phyloP scores from a whole-genome alignment of 1,140 invertebrate genomes.

The Heliothis subflexa region DNA sequence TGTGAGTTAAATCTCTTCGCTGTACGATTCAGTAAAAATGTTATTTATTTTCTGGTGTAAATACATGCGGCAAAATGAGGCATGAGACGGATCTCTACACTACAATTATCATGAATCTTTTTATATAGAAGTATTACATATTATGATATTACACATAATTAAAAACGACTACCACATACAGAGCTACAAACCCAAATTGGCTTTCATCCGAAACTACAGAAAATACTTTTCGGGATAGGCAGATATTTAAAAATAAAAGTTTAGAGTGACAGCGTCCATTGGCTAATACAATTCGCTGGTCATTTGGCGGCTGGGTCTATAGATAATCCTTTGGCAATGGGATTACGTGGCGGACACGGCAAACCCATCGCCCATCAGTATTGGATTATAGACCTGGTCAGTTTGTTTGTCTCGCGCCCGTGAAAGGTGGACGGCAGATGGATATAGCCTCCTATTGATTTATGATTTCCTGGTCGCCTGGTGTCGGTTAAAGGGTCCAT shows the following conservation, averaged over 20 bases:
- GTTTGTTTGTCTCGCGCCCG: slow-evolving; percentile 53
- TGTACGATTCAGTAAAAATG: no score
- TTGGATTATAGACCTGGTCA: slow-evolving; percentile 70
- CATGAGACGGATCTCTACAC: no score
- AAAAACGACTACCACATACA: no score
- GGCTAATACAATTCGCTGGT: slow-evolving; percentile 53
- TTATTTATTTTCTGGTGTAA: neutral
- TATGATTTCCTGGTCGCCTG: slow-evolving; percentile 56
- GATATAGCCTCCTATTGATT: slow-evolving; percentile 28
- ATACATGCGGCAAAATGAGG: neutral
- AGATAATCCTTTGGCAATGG: slow-evolving; percentile 74
- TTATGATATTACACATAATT: neutral
- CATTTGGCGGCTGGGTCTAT: slow-evolving; percentile 59
- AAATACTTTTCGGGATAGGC: neutral
- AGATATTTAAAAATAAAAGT: slow-evolving; percentile 15
- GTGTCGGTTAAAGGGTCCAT: slow-evolving; percentile 4
- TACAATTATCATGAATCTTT: no score
- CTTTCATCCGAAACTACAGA: neutral
- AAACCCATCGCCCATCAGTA: slow-evolving; percentile 69
- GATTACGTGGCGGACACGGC: slow-evolving; percentile 73
- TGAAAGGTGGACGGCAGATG: slow-evolving; percentile 55
- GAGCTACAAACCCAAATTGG: neutral
- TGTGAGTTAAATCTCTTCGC: neutral
- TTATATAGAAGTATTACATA: neutral
- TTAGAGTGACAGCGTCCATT: slow-evolving; percentile 18